Evolutionary conservation across 1,140 invertebrate genomes (phyloP).

Genomic region (Anastrepha obliqua): DNA sequence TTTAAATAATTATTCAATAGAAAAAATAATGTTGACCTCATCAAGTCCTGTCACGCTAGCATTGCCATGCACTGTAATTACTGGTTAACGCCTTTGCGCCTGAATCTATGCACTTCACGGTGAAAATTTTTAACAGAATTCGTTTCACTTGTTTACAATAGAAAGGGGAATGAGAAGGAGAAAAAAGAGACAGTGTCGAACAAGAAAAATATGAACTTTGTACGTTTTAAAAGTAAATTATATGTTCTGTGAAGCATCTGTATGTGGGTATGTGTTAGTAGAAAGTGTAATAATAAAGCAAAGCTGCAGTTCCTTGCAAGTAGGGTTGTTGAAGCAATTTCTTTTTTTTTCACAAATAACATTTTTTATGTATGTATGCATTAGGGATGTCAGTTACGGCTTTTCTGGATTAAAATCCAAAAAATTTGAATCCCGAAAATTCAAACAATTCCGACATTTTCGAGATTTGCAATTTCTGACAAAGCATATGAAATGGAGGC

Average conservation of each 20-base stretch:
- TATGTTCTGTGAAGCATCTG: background rate
- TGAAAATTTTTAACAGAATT: background rate
- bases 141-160: constrained; percentile 1
- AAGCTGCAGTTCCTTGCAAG: no score
- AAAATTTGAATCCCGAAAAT: no score
- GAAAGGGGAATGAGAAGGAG: background rate
- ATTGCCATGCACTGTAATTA: background rate
- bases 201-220: no score
- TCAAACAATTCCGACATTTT: no score
- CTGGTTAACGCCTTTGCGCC: constrained; percentile 25
- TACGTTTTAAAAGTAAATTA: background rate
- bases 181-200: background rate
- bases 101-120: background rate
- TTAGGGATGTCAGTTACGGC: no score
- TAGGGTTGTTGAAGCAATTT: no score
- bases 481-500: no score
- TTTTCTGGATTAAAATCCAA: no score
- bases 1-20: no score
- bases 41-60: background rate
- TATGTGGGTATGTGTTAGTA: background rate
- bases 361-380: no score
- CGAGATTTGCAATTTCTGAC: no score
- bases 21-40: background rate
- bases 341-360: no score
- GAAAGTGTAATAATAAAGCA: background rate